Conservation (phyloP, 2,888 invertebrate genomes). For the Agrochola litura region DNA sequence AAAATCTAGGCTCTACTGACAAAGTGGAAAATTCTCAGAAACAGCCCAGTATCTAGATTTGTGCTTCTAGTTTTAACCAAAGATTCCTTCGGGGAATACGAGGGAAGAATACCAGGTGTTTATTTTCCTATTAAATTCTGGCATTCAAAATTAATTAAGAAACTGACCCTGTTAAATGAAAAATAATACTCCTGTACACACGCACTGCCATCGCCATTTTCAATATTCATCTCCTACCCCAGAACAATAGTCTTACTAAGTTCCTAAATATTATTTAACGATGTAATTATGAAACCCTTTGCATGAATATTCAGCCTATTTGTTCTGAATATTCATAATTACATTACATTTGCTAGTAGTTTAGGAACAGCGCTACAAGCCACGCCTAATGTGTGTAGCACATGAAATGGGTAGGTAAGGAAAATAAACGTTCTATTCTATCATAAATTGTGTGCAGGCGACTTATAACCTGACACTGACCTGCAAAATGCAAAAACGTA, state of each 20-base stretch:
- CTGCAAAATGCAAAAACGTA: too few species aligned
- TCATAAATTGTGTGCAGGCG: neutral
- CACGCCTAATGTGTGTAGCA: neutral
- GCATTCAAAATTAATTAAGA: neutral
- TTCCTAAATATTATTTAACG: constrained; percentile 1
- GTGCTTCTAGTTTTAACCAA: neutral
- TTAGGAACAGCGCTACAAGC: neutral
- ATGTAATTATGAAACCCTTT: constrained; percentile 29
- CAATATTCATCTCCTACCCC: neutral
- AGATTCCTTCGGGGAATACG: neutral
- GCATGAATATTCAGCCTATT: constrained; percentile 36
- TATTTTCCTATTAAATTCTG: neutral
- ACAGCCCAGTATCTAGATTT: neutral
- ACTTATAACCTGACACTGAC: too few species aligned
- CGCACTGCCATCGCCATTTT: neutral
- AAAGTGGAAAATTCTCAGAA: neutral
- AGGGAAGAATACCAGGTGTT: too few species aligned
- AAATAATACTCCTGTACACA: neutral
- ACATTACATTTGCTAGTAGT: neutral
- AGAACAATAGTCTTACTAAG: neutral
- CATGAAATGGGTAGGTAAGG: neutral
- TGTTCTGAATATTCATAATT: constrained; percentile 22
- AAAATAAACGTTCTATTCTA: neutral
- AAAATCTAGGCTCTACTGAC: neutral
- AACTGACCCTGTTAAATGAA: neutral